These are phyloP conservation scores for Microvelia longipes DNA, from an alignment of 1,140 invertebrate genomes.

Conservation along the genomic window DNA sequence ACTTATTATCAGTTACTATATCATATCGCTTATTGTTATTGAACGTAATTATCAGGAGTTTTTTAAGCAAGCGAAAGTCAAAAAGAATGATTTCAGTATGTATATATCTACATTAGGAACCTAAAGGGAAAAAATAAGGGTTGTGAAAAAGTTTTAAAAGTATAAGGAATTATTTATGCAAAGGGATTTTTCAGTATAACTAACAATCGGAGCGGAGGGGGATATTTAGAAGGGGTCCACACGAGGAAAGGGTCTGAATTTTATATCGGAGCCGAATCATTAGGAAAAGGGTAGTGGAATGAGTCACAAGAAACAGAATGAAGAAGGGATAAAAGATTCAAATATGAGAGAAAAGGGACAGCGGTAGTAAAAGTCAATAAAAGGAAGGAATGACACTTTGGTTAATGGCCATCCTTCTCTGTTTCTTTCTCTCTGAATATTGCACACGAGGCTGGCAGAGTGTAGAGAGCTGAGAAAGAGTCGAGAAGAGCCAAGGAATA, in stretches of 20 bases:
- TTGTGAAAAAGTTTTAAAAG: neutral
- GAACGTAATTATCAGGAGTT: too few relatives aligned
- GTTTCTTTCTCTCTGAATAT: neutral
- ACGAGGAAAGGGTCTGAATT: neutral
- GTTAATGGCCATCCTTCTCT: neutral
- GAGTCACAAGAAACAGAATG: too few relatives aligned
- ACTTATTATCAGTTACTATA: too few relatives aligned
- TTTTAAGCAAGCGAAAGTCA: too few relatives aligned
- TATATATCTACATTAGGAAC: too few relatives aligned
- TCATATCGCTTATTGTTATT: too few relatives aligned
- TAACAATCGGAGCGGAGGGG: neutral
- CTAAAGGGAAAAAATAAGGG: too few relatives aligned
- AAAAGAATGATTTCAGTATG: too few relatives aligned
- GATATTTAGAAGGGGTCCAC: neutral
- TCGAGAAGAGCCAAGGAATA: neutral
- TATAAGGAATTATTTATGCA: neutral
- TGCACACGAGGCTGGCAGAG: too few relatives aligned
- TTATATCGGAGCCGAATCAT: neutral
- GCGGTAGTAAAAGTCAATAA: neutral
- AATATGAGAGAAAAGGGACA: neutral
- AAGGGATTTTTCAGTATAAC: neutral
- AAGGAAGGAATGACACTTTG: neutral
- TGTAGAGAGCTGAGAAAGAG: too few relatives aligned
- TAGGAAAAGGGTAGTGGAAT: neutral
- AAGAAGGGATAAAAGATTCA: neutral